Evolutionary conservation across 2,797 vertebrate species (phyloP).

Genomic region (Vespertilio murinus): DNA sequence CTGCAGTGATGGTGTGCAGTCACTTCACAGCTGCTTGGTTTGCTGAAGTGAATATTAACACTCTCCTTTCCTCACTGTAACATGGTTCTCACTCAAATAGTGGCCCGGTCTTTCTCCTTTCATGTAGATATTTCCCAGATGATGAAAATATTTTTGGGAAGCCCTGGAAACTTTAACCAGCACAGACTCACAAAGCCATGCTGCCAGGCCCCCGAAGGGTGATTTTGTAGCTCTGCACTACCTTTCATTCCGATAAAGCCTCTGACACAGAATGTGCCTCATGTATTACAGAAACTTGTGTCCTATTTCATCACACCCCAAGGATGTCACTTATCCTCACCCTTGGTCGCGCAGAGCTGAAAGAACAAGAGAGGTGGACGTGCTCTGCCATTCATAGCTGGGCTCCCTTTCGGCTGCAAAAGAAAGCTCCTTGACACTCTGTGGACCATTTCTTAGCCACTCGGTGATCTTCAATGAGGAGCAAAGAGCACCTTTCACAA

Average conservation of each 20-base stretch:
- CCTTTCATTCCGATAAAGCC: conserved; percentile 34
- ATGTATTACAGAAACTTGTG: not conserved
- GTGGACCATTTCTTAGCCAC: conserved; percentile 31
- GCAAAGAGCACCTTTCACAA: conserved; percentile 47
- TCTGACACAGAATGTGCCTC: conserved; percentile 35
- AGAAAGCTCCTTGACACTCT: not conserved
- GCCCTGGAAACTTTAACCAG: not conserved
- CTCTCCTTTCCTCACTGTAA: not conserved
- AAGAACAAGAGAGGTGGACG: not conserved
- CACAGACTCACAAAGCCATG: not conserved
- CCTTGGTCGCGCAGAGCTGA: not conserved
- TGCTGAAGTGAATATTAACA: not conserved
- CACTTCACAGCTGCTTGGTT: not conserved
- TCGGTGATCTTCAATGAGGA: conserved; percentile 49
- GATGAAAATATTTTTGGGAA: conserved; percentile 31
- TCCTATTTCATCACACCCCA: conserved; percentile 5
- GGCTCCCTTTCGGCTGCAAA: conserved; percentile 20
- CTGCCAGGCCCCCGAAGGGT: not conserved
- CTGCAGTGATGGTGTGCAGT: not conserved
- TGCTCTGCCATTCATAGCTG: conserved; percentile 22
- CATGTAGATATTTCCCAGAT: not conserved
- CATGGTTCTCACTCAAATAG: not conserved
- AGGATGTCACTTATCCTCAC: conserved; percentile 26
- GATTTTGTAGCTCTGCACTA: not conserved
- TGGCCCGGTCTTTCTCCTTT: not conserved